phyloP scores from a whole-genome alignment of 2,888 invertebrate species.

The Rhamnusium bicolor region DNA sequence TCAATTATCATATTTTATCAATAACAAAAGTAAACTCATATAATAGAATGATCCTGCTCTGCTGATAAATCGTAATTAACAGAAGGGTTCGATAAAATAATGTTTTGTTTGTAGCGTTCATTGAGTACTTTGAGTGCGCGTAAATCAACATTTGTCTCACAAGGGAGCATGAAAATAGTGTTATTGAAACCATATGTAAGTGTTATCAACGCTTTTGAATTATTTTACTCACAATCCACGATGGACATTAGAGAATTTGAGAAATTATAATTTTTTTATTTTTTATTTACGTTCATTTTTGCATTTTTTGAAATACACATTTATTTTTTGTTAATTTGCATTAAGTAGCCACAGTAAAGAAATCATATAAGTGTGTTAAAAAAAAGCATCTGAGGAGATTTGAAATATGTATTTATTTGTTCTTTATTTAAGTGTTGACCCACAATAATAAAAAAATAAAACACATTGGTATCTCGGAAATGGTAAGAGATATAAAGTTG shows the following conservation, averaged over 20 bases:
- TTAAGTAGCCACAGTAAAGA: no score
- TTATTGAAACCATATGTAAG: neutral
- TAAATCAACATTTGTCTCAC: neutral
- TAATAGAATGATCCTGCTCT: neutral
- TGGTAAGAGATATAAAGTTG: no score
- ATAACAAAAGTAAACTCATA: conserved; percentile 8
- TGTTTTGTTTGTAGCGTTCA: neutral
- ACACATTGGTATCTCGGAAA: no score
- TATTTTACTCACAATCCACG: neutral
- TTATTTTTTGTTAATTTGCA: no score
- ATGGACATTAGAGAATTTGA: neutral
- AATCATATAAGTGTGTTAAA: no score
- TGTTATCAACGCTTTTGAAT: neutral
- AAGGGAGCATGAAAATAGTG: neutral
- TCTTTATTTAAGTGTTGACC: no score
- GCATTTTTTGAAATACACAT: no score
- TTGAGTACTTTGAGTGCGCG: neutral
- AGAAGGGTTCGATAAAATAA: neutral
- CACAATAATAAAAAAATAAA: no score
- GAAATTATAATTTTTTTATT: neutral
- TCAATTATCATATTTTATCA: conserved; percentile 3
- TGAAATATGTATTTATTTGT: no score
- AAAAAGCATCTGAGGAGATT: no score
- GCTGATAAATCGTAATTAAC: conserved; percentile 1
- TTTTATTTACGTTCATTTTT: neutral